phyloP scores from a whole-genome alignment of 2,797 vertebrate genomes.

The Miichthys miiuy region DNA sequence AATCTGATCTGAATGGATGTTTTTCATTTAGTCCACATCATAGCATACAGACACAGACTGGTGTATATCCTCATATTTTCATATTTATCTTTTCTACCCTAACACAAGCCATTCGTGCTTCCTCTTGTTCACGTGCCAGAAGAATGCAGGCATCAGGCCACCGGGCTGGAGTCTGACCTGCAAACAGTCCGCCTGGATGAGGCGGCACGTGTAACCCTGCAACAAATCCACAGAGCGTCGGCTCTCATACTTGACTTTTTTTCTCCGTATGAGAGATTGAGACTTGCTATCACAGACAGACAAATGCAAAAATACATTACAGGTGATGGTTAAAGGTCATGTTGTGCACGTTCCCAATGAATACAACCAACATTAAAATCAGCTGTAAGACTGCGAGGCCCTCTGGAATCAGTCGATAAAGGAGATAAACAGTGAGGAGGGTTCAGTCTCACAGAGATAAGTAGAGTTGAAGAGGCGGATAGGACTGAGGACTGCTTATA shows the following conservation, averaged over 20 bases:
- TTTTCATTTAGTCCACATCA: background rate
- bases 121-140: background rate
- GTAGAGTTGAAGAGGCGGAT: background rate
- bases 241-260: background rate
- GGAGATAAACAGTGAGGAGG: background rate
- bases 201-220: slow-evolving; percentile 1
- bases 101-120: background rate
- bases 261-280: background rate
- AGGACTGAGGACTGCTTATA: background rate
- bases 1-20: background rate
- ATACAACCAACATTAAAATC: background rate
- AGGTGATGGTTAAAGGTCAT: background rate
- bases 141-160: slow-evolving; percentile 15
- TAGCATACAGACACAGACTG: too few species aligned
- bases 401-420: background rate
- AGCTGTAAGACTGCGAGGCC: background rate
- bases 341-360: background rate
- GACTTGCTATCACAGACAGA: background rate
- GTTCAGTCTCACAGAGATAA: slow-evolving; percentile 15
- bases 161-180: slow-evolving; percentile 35
- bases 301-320: background rate
- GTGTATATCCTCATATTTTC: background rate
- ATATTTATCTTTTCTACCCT: background rate
- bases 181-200: slow-evolving; percentile 6
- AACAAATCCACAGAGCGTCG: background rate